These are phyloP conservation scores for Belgica antarctica DNA, from an alignment of 2,888 invertebrate species.

Conservation along the genomic window DNA sequence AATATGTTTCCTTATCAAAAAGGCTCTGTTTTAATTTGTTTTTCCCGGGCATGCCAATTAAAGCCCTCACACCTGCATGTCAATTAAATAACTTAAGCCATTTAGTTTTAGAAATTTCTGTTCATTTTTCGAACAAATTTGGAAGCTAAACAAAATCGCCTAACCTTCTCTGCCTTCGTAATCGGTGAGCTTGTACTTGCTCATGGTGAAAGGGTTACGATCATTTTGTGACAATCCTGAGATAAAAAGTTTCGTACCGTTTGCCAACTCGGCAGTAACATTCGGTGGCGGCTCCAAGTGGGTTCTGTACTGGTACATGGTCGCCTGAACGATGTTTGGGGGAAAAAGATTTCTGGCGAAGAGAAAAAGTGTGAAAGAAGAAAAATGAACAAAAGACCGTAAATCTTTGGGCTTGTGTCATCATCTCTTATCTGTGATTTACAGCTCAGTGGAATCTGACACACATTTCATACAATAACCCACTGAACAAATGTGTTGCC, in stretches of 20 bases:
- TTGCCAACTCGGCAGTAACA: constrained; percentile 45
- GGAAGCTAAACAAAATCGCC: constrained; percentile 33
- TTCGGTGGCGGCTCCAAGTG: constrained; percentile 55
- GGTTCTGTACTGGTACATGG: constrained; percentile 69
- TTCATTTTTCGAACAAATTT: background rate
- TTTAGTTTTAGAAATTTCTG: background rate
- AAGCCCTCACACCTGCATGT: constrained; percentile 34
- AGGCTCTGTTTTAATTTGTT: constrained; percentile 18
- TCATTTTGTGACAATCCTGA: constrained; percentile 14
- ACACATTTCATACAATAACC: background rate
- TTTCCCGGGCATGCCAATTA: constrained; percentile 41
- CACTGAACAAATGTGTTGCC: background rate
- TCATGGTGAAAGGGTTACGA: constrained; percentile 38
- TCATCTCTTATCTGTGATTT: constrained; percentile 17
- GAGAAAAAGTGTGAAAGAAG: background rate
- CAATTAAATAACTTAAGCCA: constrained; percentile 33
- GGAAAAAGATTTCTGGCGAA: constrained; percentile 82
- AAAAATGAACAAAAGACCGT: constrained; percentile 10
- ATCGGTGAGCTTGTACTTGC: constrained; percentile 30
- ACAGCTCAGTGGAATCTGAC: background rate
- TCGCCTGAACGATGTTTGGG: constrained; percentile 84
- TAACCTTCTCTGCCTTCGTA: constrained; percentile 38
- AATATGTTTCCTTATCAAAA: background rate
- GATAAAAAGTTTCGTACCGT: constrained; percentile 34
- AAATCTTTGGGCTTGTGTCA: background rate